A percentile compares a stretch with the other conserved stretches of the same genome.
phyloP scores from a whole-genome alignment of 2,113 vertebrate genomes.

The Aegithalos caudatus region DNA sequence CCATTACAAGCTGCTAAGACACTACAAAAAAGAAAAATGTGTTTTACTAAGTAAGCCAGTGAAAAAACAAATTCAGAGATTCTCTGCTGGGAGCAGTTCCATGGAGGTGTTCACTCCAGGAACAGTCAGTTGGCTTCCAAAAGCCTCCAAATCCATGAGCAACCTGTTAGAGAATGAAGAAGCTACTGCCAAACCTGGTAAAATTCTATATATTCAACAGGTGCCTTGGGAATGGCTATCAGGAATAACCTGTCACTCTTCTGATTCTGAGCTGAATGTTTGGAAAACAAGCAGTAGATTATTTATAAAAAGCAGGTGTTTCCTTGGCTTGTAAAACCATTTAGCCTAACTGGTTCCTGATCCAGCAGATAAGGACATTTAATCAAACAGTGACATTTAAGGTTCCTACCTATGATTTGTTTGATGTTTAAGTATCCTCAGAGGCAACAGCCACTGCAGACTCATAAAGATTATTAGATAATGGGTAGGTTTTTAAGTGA shows the following conservation, averaged over 20 bases:
- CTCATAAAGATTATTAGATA: constrained; percentile 70
- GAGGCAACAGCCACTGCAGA: constrained; percentile 62
- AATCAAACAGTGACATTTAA: constrained; percentile 65
- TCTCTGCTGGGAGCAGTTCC: background rate
- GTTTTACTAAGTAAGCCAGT: background rate
- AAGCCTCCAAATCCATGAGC: background rate
- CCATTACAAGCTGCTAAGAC: background rate
- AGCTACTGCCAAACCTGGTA: background rate
- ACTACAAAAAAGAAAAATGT: background rate
- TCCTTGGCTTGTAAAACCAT: constrained; percentile 73
- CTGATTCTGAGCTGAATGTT: background rate
- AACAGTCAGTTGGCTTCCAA: background rate
- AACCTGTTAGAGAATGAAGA: background rate
- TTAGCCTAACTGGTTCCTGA: constrained; percentile 71
- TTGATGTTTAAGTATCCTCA: constrained; percentile 74
- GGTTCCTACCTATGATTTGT: constrained; percentile 68
- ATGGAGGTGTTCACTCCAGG: background rate
- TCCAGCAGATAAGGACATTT: constrained; percentile 68
- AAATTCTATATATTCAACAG: background rate
- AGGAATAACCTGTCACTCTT: constrained; percentile 25
- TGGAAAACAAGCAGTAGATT: constrained; percentile 62
- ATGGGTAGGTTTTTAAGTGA: constrained; percentile 41
- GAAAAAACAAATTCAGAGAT: background rate
- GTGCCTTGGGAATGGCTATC: background rate
- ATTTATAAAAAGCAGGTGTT: constrained; percentile 76